A percentile compares a stretch with the other conserved stretches of the same genome.
phyloP scores from a whole-genome alignment of 2,888 invertebrate species.

The Xylota sylvarum region DNA sequence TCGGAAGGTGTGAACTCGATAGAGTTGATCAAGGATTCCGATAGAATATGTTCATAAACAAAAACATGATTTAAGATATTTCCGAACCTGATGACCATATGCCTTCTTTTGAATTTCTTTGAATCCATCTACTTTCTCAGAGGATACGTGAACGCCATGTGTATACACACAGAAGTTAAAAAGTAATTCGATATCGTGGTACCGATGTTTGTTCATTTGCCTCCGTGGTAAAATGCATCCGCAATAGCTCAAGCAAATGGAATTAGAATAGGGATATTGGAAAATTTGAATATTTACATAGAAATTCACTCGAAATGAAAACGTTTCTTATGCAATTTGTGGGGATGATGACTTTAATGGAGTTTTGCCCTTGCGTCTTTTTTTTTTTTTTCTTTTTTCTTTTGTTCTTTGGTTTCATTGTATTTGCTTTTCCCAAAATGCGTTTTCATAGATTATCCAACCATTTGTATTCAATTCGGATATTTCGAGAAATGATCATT shows the following conservation, averaged over 20 bases:
- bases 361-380: not conserved
- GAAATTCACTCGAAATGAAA: slow-evolving; percentile 19
- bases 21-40: slow-evolving; percentile 1
- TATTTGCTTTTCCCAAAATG: slow-evolving; percentile 9
- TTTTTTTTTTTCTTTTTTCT: not conserved
- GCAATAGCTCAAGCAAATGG: not conserved
- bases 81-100: slow-evolving; percentile 40
- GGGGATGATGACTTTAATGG: slow-evolving; percentile 31
- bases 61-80: slow-evolving; percentile 7
- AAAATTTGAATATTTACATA: slow-evolving; percentile 46
- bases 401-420: not conserved
- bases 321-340: slow-evolving; percentile 49
- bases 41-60: slow-evolving; percentile 20
- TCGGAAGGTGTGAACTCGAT: slow-evolving; percentile 40
- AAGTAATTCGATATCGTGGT: slow-evolving; percentile 45
- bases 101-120: slow-evolving; percentile 24
- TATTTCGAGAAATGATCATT: slow-evolving; percentile 13
- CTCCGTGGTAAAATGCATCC: slow-evolving; percentile 17
- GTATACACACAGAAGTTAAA: slow-evolving; percentile 19
- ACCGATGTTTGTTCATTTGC: slow-evolving; percentile 40
- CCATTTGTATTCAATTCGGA: slow-evolving; percentile 13
- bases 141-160: slow-evolving; percentile 55
- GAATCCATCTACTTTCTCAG: slow-evolving; percentile 45
- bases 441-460: not conserved
- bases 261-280: not conserved